Evolutionary conservation across 2,797 vertebrate species (phyloP), one percentile per base, ranked within the genome.

Genomic region (Peromyscus nudipes): DNA sequence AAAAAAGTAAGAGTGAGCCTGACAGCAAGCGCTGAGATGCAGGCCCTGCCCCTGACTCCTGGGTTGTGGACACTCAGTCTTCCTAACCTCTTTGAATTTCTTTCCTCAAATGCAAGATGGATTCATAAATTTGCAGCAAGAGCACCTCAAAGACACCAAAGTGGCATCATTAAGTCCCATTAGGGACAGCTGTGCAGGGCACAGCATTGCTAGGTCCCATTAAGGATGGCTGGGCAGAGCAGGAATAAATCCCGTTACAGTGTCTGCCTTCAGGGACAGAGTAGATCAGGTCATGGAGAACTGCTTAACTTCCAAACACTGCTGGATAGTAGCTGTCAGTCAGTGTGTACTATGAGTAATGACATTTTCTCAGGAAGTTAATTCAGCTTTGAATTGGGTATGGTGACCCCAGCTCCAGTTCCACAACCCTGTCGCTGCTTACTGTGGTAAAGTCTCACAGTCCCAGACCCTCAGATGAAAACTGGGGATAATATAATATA

Each of bases 331-430:
- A 71, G 55, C 46, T 84, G 27, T 83, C 31, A 85, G 0, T 57
- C 27, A 4, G 0, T 27, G 19, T 91, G 0, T 46, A 76, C 6
- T 84, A 79, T 55, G 19, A 55, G 13, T 55, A 79, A 67, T 85
- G 34, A 16, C 65, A 64, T 75, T 46, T 23, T 80, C 81, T 65
- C 52, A 83, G 49, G 89, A 71, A 97, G 62, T 49, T 82, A 79
- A 77, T 65, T 88, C 21, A 65, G 9, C 52, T 46, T 49, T 64
- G 31, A 31, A 5, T 0, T 64, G 40, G 73, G 55, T n/a, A 2
- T 49, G 25, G 17, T 57, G 11, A 2, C 49, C 31, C 29, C 40
- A 49, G 19, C 17, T 62, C 85, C 46, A 31, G 27, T 10, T 0
- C 43, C 75, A 11, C 5, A 57, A 64, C 43, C 49, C 64, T 57